Conservation (phyloP, 2,113 vertebrate species). For the Oceanodroma tethys region DNA sequence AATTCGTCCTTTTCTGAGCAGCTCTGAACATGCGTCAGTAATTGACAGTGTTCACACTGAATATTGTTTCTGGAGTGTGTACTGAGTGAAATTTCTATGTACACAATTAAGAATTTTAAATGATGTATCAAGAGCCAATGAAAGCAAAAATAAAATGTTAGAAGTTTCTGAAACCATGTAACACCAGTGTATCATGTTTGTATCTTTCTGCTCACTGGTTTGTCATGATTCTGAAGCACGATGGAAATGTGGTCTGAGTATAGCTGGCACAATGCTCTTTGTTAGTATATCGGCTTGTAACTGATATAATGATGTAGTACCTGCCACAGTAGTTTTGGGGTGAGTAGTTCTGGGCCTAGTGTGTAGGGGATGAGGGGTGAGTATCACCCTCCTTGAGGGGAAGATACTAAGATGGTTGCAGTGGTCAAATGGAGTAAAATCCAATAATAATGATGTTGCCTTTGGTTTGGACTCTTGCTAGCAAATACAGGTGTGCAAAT, state of each 20-base stretch:
- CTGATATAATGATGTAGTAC: neutral
- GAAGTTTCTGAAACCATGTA: neutral
- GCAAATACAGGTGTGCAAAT: neutral
- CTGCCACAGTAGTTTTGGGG: neutral
- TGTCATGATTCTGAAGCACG: neutral
- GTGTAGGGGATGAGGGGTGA: neutral
- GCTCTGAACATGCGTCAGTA: neutral
- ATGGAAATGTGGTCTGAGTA: neutral
- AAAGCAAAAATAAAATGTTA: neutral
- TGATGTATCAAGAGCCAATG: neutral
- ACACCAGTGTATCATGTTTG: neutral
- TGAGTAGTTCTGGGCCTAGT: neutral
- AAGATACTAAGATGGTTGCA: neutral
- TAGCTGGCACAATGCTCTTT: neutral
- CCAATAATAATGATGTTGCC: neutral
- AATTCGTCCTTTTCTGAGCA: neutral
- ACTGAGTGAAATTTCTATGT: neutral
- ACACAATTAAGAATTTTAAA: neutral
- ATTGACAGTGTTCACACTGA: neutral
- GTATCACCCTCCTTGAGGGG: neutral
- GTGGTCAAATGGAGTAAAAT: neutral
- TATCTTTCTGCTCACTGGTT: neutral
- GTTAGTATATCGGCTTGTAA: accelerated
- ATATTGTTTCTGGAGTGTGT: neutral
- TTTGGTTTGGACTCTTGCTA: neutral